Evolutionary conservation across 2,797 vertebrate genomes (phyloP).

Genomic region (Lutjanus argentimaculatus): DNA sequence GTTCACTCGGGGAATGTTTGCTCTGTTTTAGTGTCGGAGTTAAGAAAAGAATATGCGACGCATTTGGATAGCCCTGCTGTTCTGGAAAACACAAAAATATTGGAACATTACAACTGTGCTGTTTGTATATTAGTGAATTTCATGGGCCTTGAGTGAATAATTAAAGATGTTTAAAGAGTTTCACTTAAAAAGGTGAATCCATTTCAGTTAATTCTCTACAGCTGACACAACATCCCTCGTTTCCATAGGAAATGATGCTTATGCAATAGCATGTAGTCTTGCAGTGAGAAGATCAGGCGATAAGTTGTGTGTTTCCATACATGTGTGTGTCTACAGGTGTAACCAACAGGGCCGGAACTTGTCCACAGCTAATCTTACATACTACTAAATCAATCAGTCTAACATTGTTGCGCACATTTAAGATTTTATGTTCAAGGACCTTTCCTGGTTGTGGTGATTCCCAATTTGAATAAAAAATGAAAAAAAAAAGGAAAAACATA

Average conservation of each 20-base stretch:
- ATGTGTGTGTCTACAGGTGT: too few species aligned
- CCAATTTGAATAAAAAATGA: too few species aligned
- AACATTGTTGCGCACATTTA: too few species aligned
- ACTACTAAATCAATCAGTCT: too few species aligned
- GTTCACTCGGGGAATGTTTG: constrained; percentile 46
- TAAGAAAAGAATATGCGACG: constrained; percentile 19
- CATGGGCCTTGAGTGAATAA: neutral
- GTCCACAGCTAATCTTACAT: too few species aligned
- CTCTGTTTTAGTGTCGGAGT: constrained; percentile 32
- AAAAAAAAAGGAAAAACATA: too few species aligned
- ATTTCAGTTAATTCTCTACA: neutral
- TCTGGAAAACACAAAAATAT: constrained; percentile 10
- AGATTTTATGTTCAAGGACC: too few species aligned
- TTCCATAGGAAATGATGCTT: neutral
- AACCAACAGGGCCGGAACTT: too few species aligned
- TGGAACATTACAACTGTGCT: neutral
- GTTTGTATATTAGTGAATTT: neutral
- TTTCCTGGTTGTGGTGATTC: too few species aligned
- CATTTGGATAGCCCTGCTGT: constrained; percentile 22
- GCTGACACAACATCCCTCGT: neutral
- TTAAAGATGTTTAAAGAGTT: neutral
- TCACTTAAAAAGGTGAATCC: neutral
- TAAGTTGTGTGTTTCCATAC: too few species aligned
- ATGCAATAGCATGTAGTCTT: neutral
- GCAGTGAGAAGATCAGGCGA: too few species aligned